A percentile compares a stretch with the other conserved stretches of the same genome.
Evolutionary conservation across 2,888 invertebrate genomes (phyloP).

Genomic region (Aricia artaxerxes): DNA sequence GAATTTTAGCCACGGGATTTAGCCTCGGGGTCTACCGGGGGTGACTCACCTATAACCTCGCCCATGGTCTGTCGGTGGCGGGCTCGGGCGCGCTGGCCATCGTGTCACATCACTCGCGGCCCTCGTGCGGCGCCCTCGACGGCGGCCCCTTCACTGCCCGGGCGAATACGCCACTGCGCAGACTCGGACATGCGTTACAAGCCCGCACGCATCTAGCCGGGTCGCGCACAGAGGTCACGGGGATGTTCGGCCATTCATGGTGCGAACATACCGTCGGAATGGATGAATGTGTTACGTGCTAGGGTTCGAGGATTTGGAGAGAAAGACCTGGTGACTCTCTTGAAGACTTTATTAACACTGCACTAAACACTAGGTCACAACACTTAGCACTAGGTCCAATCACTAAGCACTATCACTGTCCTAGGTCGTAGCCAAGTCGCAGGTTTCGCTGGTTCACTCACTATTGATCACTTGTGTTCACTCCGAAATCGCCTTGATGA

Average conservation of each 20-base stretch:
- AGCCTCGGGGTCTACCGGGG: slow-evolving; percentile 50
- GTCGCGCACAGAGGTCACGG: slow-evolving; percentile 73
- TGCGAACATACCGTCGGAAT: background rate
- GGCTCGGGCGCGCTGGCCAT: slow-evolving; percentile 57
- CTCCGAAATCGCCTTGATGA: no score
- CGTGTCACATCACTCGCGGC: slow-evolving; percentile 53
- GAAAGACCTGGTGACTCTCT: no score
- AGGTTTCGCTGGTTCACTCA: no score
- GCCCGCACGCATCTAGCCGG: slow-evolving; percentile 59
- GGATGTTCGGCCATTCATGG: slow-evolving; percentile 48
- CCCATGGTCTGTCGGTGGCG: slow-evolving; percentile 69
- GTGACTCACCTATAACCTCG: slow-evolving; percentile 67
- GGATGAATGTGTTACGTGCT: no score
- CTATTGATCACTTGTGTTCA: no score
- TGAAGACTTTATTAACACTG: no score
- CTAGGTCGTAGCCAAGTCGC: no score
- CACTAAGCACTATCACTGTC: no score
- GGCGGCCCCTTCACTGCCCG: slow-evolving; percentile 75
- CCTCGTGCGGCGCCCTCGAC: slow-evolving; percentile 54
- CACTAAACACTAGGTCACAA: no score
- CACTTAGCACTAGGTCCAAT: no score
- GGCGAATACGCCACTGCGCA: slow-evolving; percentile 65
- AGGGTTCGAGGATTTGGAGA: no score
- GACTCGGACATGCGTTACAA: slow-evolving; percentile 65
- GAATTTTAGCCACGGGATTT: background rate